Conservation (phyloP, 2,797 vertebrate genomes). For the Falco naumanni region DNA sequence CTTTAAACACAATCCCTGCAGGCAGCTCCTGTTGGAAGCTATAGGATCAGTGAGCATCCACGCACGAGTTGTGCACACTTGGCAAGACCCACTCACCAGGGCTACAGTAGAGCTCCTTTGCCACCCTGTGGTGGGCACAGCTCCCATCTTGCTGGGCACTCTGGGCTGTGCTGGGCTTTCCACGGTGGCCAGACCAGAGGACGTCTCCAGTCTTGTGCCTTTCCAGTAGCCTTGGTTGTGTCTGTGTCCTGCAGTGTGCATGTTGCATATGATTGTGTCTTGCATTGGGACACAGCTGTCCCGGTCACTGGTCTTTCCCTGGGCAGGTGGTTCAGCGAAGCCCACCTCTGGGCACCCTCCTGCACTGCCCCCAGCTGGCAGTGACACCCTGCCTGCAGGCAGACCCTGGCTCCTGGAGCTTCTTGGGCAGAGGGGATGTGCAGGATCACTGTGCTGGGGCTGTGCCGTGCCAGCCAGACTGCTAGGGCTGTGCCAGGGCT, state of each 20-base stretch:
- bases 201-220: neutral
- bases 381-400: fast-evolving
- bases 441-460: neutral
- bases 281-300: fast-evolving
- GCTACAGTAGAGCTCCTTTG: neutral
- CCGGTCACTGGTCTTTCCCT: fast-evolving
- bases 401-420: neutral
- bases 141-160: neutral
- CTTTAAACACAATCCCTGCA: slow-evolving; percentile 73
- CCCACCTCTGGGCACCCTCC: neutral
- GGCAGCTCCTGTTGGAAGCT: slow-evolving; percentile 60
- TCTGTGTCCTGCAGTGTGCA: fast-evolving
- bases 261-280: fast-evolving
- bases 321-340: neutral
- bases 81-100: neutral
- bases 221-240: neutral
- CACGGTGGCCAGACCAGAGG: fast-evolving
- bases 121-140: neutral
- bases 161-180: neutral
- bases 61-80: neutral
- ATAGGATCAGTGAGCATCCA: slow-evolving; percentile 32
- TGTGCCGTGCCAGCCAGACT: fast-evolving
- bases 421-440: neutral
- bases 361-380: neutral
- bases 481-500: fast-evolving